A percentile compares a stretch with the other conserved stretches of the same genome.
phyloP scores from a whole-genome alignment of 2,888 invertebrate species.

The Nesidiocoris tenuis region DNA sequence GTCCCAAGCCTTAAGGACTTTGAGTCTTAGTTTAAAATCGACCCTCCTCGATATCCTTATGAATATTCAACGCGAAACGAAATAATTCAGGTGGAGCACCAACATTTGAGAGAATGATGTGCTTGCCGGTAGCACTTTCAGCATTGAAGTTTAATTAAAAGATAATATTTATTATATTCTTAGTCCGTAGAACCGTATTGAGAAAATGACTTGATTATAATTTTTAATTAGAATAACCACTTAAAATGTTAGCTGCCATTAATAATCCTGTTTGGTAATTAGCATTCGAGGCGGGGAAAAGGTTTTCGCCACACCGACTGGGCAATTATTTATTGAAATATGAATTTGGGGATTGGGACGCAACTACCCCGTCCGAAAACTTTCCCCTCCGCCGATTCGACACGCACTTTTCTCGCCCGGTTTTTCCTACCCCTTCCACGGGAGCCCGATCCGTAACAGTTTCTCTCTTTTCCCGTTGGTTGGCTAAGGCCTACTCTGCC shows the following conservation, averaged over 20 bases:
- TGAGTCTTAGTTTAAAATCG: constrained; percentile 36
- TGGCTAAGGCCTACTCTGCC: neutral
- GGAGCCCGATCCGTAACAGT: neutral
- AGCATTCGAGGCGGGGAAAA: constrained; percentile 45
- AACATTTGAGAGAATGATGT: constrained; percentile 39
- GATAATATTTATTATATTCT: constrained; percentile 42
- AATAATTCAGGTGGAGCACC: constrained; percentile 39
- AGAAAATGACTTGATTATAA: constrained; percentile 44
- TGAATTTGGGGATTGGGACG: constrained; percentile 45
- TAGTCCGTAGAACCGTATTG: constrained; percentile 42
- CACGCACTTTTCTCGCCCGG: constrained; percentile 12
- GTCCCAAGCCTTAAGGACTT: constrained; percentile 11
- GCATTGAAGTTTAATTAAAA: constrained; percentile 42
- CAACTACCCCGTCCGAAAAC: constrained; percentile 23
- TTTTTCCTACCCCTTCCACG: neutral
- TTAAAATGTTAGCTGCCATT: constrained; percentile 43
- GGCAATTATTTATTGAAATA: constrained; percentile 47
- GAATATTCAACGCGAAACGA: constrained; percentile 36
- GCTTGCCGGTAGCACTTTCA: constrained; percentile 31
- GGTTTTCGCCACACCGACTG: constrained; percentile 42
- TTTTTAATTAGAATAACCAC: constrained; percentile 44
- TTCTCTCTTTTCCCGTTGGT: neutral
- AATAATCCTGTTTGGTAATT: constrained; percentile 47
- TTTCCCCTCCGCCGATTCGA: constrained; percentile 8
- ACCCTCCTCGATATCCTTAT: constrained; percentile 33